These are phyloP conservation scores for Melanotaenia pygmaea DNA, from an alignment of 2,797 vertebrate genomes.

Conservation along the genomic window DNA sequence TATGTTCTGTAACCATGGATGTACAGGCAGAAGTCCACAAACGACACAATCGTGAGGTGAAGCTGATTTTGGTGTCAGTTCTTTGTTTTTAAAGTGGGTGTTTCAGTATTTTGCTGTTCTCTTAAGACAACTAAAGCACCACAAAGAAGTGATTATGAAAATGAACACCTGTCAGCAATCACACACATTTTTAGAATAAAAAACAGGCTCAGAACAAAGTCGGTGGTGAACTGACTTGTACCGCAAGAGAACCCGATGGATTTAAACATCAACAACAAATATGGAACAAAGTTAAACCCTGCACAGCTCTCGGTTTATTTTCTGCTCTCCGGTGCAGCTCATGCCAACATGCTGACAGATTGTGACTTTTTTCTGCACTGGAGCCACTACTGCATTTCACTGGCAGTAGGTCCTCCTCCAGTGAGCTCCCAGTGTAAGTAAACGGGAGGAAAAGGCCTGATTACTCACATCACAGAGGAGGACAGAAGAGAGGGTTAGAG, in stretches of 20 bases:
- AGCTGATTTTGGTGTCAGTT: background rate
- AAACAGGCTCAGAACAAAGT: slow-evolving; percentile 1
- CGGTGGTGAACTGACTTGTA: slow-evolving; percentile 4
- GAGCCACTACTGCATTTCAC: slow-evolving; percentile 45
- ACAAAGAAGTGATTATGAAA: slow-evolving; percentile 33
- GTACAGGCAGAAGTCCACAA: background rate
- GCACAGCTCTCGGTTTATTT: slow-evolving; percentile 7
- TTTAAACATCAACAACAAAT: slow-evolving; percentile 15
- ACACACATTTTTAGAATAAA: slow-evolving; percentile 13
- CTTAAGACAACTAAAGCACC: slow-evolving; percentile 8
- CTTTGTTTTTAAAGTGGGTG: background rate
- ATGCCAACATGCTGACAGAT: slow-evolving; percentile 20
- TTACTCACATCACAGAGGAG: slow-evolving; percentile 55
- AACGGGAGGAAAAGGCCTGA: slow-evolving; percentile 29
- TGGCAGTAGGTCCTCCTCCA: slow-evolving; percentile 28
- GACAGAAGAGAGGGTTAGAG: slow-evolving; percentile 26
- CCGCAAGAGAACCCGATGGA: background rate
- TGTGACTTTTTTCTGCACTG: slow-evolving; percentile 25
- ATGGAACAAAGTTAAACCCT: background rate
- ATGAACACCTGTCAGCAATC: slow-evolving; percentile 46
- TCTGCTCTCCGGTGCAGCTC: slow-evolving; percentile 9
- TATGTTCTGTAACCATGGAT: background rate
- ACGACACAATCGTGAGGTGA: background rate
- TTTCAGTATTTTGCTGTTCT: background rate
- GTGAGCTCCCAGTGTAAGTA: slow-evolving; percentile 19